These are phyloP conservation scores for Junco hyemalis DNA, from an alignment of 2,113 vertebrate species.

Conservation along the genomic window DNA sequence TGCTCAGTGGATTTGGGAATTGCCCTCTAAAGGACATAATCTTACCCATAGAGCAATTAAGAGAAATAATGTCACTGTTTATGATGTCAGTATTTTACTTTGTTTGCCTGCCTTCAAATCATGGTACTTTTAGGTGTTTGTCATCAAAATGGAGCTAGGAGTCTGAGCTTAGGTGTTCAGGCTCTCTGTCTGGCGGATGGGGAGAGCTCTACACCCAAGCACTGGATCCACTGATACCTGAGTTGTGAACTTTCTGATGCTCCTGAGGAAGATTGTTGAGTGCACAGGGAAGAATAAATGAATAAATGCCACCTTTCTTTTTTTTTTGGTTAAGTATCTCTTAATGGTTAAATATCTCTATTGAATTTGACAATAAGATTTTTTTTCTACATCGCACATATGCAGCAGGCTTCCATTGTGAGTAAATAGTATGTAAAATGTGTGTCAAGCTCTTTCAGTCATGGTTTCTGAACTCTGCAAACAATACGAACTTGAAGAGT, in stretches of 20 bases:
- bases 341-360: neutral
- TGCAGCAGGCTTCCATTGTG: neutral
- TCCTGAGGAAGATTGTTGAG: neutral
- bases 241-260: neutral
- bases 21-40: neutral
- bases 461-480: neutral
- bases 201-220: neutral
- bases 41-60: neutral
- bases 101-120: neutral
- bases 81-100: neutral
- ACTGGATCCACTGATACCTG: neutral
- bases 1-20: neutral
- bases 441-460: neutral
- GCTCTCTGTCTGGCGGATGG: too few relatives aligned
- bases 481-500: neutral
- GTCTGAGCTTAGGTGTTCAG: neutral
- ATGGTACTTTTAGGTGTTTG: neutral
- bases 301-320: neutral
- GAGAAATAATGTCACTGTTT: neutral
- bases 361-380: neutral
- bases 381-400: neutral
- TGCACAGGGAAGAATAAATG: neutral
- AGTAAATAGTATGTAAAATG: neutral
- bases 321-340: neutral
- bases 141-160: neutral